Conservation (phyloP, 1,140 invertebrate genomes). For the Aradophagus sp. region DNA sequence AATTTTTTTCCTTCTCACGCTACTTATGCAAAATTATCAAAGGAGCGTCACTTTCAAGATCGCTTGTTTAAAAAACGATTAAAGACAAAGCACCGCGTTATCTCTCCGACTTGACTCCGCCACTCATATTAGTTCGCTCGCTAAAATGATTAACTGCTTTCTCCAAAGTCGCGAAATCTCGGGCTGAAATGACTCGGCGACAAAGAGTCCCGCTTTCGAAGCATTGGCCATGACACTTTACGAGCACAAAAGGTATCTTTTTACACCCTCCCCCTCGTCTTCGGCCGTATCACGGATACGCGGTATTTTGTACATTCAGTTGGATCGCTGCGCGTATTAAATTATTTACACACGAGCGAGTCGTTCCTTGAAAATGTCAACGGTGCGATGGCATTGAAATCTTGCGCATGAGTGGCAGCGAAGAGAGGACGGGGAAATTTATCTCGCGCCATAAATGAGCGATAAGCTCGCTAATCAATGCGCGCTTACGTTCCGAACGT, state of each 20-base stretch:
- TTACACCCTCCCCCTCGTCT: background rate
- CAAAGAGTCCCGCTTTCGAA: conserved; percentile 13
- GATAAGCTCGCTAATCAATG: conserved; percentile 43
- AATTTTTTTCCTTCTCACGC: no score
- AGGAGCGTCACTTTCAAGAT: no score
- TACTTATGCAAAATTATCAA: no score
- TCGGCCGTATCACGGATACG: conserved; percentile 7
- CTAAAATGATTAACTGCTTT: conserved; percentile 12
- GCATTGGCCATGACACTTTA: no score
- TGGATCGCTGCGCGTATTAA: conserved; percentile 13
- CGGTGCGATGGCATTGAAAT: conserved; percentile 37
- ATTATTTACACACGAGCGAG: conserved; percentile 22
- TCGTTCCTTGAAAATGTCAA: conserved; percentile 39
- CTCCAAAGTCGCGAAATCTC: conserved; percentile 5
- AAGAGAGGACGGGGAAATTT: background rate
- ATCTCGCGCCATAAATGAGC: conserved; percentile 34
- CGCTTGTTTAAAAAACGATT: no score
- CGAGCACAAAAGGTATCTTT: conserved; percentile 12
- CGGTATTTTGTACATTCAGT: no score
- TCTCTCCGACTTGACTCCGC: no score
- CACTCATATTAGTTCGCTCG: no score
- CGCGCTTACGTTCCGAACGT: conserved; percentile 15
- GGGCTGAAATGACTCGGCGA: conserved; percentile 6
- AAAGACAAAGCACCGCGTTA: no score
- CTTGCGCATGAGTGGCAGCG: background rate